Conservation (phyloP, 1,140 invertebrate species). For the Dolichoris vasculosae region DNA sequence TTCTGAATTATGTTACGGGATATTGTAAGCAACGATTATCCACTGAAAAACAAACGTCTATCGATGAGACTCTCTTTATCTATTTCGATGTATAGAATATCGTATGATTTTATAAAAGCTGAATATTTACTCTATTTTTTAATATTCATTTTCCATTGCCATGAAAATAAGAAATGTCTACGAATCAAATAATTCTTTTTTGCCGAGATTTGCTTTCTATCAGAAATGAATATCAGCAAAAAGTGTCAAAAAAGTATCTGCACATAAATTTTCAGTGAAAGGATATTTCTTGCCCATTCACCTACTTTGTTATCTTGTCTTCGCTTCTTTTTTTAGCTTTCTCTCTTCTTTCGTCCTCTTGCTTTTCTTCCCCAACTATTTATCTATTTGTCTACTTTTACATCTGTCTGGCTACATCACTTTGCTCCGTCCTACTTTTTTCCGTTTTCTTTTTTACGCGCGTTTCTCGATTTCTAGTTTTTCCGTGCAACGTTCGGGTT, state of each 20-base stretch:
- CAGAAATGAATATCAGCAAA: conserved; percentile 19
- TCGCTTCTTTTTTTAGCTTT: background rate
- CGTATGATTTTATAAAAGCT: background rate
- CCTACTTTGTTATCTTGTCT: conserved; percentile 43
- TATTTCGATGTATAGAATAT: background rate
- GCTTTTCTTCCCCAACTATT: conserved; percentile 13
- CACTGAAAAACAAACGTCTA: too few species aligned
- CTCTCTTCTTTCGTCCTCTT: background rate
- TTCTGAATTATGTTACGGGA: too few species aligned
- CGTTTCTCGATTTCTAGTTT: conserved; percentile 38
- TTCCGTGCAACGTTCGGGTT: conserved; percentile 23
- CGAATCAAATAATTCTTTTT: conserved; percentile 27
- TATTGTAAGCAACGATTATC: too few species aligned
- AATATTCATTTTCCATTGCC: background rate
- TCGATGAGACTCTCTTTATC: too few species aligned
- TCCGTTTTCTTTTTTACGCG: background rate
- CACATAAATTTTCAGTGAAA: conserved; percentile 49
- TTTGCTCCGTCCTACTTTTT: conserved; percentile 32
- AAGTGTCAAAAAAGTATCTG: conserved; percentile 28
- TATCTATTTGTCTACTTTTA: conserved; percentile 48
- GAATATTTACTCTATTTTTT: background rate
- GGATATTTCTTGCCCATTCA: conserved; percentile 39
- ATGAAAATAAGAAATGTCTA: background rate
- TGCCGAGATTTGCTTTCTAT: background rate
- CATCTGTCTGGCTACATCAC: conserved; percentile 30